Base-by-base conservation (phyloP, 2,888 invertebrate species). In the Synergus gifuensis region DNA sequence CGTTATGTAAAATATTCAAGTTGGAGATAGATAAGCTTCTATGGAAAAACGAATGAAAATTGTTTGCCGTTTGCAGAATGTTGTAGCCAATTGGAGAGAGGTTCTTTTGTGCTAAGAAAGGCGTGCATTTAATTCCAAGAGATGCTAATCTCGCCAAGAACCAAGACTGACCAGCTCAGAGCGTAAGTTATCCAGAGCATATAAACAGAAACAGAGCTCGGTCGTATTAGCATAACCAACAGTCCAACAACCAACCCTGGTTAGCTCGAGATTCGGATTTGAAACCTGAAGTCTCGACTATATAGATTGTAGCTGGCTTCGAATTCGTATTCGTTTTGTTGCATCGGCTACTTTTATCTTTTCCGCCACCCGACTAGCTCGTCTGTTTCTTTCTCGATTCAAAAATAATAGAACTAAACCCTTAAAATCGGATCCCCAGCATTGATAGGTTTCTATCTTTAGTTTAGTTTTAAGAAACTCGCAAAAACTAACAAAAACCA, bases 121-220 rank as follows among this genome's bases (percentile, higher is more conserved):
- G 73, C 73, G 54, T 54, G 73, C 73, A n/a, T 73, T 73, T 54
- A 49, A 73, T 83, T 83, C 83, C 77, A 80, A 84, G 81, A 85
- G 85, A 86, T 86, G 85, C 83, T 86, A 86, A 86, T 86, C 86
- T 83, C 76, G 78, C 46, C 81, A 44, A 77, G 76, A 80, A 79
- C 46, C 79, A 54, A 69, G 67, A 79, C 80, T 77, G 82, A 82
- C 77, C 83, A 79, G 82, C 81, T 79, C 79, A 69, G 81, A 83
- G 85, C 84, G 83, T 84, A 85, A 85, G 81, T 87, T 87, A 86
- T 85, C 86, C 85, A 80, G 84, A 85, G 85, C 87, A 85, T 86
- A 86, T 86, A 86, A 60, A 5, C 44, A 69, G 46, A 69, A 86
- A 85, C 85, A 84, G 82, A 83, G 79, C 84, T 83, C 78, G 62